Base-by-base conservation (phyloP, 2,888 invertebrate species). In the Amblyteles armatorius region DNA sequence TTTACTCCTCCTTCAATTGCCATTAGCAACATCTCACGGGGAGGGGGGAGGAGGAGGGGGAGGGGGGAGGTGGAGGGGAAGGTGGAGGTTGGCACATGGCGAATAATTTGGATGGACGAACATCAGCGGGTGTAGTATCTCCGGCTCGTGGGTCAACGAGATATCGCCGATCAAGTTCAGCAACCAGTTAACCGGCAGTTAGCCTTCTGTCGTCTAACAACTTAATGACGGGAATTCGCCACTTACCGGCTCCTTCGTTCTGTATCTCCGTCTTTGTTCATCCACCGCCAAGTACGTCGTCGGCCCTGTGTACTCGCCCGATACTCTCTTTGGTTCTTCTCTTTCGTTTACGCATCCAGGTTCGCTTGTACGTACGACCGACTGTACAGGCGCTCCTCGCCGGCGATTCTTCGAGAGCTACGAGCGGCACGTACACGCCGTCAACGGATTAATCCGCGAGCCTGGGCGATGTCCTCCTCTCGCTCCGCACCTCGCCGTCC, bases 141-240 rank as follows among this genome's bases (percentile, higher is more conserved):
- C 33, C 74, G 0, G 44, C 44, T 48, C 44, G 44, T 16, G 85
- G 90, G 89, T 91, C 89, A 91, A 89, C 87, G 89, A 91, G 85
- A 85, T 82, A 85, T 91, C 89, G 88, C 82, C 91, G 91, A 91
- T 91, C 90, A 90, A 92, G 91, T 91, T 92, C 91, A 91, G 91
- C 91, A 91, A 89, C 89, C 90, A 89, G 91, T 92, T 91, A 92
- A 90, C 90, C 87, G 88, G 86, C 89, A 85, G 90, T 89, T 91
- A 88, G 82, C 88, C 88, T 87, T 90, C 88, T 90, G 91, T 91
- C 89, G 87, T 90, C 90, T 92, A 93, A 93, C 92, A 90, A 92
- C 93, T 91, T 93, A 93, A 93, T 92, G 93, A 93, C 92, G 91
- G 92, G 91, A 92, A 92, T 93, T 90, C 90, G 87, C 92, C 91